Percentiles rank a stretch among this genome's conserved stretches.
Evolutionary conservation across 2,797 vertebrate genomes (phyloP).

Genomic region (Chrysocyon brachyurus): DNA sequence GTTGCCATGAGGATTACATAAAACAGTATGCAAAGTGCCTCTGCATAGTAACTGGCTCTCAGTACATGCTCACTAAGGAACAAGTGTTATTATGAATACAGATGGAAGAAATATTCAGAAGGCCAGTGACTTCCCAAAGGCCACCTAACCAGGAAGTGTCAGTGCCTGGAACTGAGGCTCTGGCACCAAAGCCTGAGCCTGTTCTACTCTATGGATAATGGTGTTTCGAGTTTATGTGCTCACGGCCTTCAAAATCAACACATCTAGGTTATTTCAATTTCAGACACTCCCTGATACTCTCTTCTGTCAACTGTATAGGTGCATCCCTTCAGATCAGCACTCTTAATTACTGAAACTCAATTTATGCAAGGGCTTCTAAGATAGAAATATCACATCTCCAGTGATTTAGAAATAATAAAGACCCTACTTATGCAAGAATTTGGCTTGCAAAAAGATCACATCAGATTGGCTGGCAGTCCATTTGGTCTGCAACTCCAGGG

Average conservation of each 20-base stretch:
- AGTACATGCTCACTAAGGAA: not conserved
- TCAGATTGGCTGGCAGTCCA: not conserved
- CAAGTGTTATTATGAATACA: not conserved
- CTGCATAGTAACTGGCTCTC: not conserved
- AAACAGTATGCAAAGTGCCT: not conserved
- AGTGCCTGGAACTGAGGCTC: not conserved
- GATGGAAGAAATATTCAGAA: not conserved
- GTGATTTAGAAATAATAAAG: slow-evolving; percentile 37
- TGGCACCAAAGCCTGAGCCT: not conserved
- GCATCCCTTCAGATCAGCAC: not conserved
- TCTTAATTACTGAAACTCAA: not conserved
- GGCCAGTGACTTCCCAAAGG: not conserved
- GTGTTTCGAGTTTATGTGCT: not conserved
- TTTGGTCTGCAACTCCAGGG: not conserved
- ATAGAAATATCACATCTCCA: not conserved
- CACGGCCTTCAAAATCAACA: not conserved
- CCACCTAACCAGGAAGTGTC: not conserved
- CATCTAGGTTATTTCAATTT: not conserved
- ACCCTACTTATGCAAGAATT: not conserved
- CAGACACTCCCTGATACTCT: not conserved
- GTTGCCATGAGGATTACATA: not conserved
- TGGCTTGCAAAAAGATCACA: not conserved
- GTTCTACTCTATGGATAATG: not conserved
- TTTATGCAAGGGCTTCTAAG: not conserved
- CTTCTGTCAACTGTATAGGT: not conserved